Evolutionary conservation across 2,113 vertebrate genomes (phyloP).

Genomic region (Pedionomus torquatus): DNA sequence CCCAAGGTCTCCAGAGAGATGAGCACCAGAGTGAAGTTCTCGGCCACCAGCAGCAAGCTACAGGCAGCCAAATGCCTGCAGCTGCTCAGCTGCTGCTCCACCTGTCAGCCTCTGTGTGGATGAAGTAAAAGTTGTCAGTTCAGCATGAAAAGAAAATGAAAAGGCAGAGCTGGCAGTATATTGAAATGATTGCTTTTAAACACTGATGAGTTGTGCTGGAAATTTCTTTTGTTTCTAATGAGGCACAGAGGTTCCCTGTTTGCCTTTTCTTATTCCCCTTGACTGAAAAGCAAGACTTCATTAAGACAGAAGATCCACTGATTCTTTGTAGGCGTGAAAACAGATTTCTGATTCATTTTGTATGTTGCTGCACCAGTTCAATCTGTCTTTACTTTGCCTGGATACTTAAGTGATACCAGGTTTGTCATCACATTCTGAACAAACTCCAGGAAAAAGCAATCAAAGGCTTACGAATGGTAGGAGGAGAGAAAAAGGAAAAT

Average conservation of each 20-base stretch:
- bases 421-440: neutral
- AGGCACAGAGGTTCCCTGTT: neutral
- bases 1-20: neutral
- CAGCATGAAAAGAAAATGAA: slow-evolving; percentile 36
- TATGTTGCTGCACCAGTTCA: neutral
- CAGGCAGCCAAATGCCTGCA: slow-evolving; percentile 58
- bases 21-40: neutral
- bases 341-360: slow-evolving; percentile 17
- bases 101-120: slow-evolving; percentile 41
- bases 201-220: slow-evolving; percentile 9
- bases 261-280: neutral
- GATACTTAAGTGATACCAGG: neutral
- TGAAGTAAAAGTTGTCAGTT: slow-evolving; percentile 29
- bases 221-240: slow-evolving; percentile 6
- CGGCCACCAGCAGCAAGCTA: neutral
- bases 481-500: neutral
- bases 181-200: slow-evolving; percentile 21
- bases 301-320: neutral
- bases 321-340: neutral
- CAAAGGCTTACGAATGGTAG: neutral
- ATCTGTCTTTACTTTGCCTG: neutral
- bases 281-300: neutral
- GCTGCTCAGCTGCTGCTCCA: slow-evolving; percentile 63
- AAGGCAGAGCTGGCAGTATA: neutral
- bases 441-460: neutral